Conservation (phyloP, 2,888 invertebrate species). For the Seira musarum region DNA sequence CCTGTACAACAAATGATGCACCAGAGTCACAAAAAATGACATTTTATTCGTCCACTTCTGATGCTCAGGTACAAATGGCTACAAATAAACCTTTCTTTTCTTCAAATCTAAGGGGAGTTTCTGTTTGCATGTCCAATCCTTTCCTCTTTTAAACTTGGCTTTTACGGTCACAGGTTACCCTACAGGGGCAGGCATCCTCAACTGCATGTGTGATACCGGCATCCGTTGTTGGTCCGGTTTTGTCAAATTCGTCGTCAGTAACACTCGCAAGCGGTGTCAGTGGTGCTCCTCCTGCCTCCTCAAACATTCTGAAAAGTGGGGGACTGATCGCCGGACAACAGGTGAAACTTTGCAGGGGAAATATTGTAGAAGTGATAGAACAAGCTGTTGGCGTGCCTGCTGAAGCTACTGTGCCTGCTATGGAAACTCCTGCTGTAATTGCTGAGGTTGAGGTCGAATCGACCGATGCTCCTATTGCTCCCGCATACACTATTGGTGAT, state of each 20-base stretch:
- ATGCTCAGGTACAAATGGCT: conserved; percentile 45
- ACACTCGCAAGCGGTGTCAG: conserved; percentile 51
- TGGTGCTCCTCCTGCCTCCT: conserved; percentile 18
- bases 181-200: conserved; percentile 50
- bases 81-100: background rate
- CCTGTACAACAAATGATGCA: conserved; percentile 39
- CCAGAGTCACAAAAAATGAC: conserved; percentile 66
- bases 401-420: conserved; percentile 25
- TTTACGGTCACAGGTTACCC: conserved; percentile 41
- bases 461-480: conserved; percentile 40
- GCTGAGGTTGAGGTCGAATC: conserved; percentile 28
- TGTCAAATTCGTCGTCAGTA: conserved; percentile 30
- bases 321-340: conserved; percentile 36
- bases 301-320: conserved; percentile 36
- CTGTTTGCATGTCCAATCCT: background rate
- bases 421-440: conserved; percentile 29
- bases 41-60: conserved; percentile 63
- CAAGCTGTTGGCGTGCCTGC: conserved; percentile 34
- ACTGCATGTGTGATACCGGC: conserved; percentile 50
- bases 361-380: conserved; percentile 53
- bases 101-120: background rate
- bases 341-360: conserved; percentile 59
- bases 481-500: conserved; percentile 45
- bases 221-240: conserved; percentile 36
- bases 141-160: background rate